phyloP scores from a whole-genome alignment of 1,140 invertebrate species.

The Caerostris darwini region DNA sequence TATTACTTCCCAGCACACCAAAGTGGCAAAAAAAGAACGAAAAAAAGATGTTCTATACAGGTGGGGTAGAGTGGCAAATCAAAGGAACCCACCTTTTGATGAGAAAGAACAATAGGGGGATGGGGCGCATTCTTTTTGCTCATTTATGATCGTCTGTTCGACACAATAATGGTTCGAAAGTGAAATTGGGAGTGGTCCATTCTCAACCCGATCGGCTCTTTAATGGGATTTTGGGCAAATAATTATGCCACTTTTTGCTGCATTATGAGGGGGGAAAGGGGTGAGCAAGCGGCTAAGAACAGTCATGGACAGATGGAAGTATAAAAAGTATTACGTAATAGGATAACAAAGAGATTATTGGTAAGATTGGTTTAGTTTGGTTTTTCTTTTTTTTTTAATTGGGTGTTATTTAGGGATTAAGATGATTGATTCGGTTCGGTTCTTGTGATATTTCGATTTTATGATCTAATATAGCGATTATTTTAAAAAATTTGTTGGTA shows the following conservation, averaged over 20 bases:
- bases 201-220: constrained; percentile 48
- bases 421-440: not conserved
- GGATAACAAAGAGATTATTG: constrained; percentile 7
- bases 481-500: too few relatives aligned
- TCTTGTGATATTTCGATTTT: too few relatives aligned
- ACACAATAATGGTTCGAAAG: constrained; percentile 17
- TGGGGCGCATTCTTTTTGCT: constrained; percentile 58
- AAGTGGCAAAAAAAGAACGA: not conserved
- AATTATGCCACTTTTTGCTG: constrained; percentile 34
- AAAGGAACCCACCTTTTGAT: not conserved
- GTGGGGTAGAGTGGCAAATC: not conserved
- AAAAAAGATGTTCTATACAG: not conserved
- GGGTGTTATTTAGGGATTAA: not conserved
- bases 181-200: constrained; percentile 54
- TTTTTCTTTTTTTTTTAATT: not conserved
- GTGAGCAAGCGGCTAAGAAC: not conserved
- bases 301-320: not conserved
- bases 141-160: constrained; percentile 54
- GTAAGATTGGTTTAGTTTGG: not conserved
- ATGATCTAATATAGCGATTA: too few relatives aligned
- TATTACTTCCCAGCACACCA: not conserved
- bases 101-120: constrained; percentile 57
- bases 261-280: not conserved
- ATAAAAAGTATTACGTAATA: constrained; percentile 11
- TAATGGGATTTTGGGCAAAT: constrained; percentile 72